A percentile compares a stretch with the other conserved stretches of the same genome.
These are phyloP conservation scores for Troglohyphantes excavatus DNA, from an alignment of 2,888 invertebrate genomes.

Conservation along the genomic window DNA sequence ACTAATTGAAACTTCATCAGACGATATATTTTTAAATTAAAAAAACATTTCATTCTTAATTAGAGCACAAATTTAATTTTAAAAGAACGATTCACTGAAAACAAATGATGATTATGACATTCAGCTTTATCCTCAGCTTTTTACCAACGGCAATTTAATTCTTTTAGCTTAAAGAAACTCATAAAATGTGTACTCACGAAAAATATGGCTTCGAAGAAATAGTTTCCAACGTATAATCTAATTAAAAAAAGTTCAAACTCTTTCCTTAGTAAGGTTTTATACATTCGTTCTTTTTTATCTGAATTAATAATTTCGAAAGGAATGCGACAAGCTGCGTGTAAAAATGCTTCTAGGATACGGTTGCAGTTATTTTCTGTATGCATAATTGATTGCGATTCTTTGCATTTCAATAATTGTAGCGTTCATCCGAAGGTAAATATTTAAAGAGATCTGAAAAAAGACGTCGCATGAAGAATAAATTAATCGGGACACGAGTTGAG, in stretches of 20 bases:
- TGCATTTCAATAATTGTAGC: constrained; percentile 23
- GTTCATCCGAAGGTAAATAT: constrained; percentile 28
- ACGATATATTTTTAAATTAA: background rate
- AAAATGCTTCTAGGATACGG: background rate
- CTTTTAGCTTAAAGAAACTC: background rate
- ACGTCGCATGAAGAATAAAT: constrained; percentile 11
- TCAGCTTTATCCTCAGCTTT: background rate
- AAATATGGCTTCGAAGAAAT: background rate
- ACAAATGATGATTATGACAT: constrained; percentile 26
- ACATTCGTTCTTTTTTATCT: background rate
- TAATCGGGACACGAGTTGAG: background rate
- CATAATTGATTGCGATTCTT: constrained; percentile 22
- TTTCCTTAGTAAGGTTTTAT: background rate
- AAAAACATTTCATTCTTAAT: background rate
- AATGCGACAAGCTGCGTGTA: background rate
- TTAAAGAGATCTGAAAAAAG: constrained; percentile 28
- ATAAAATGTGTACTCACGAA: background rate
- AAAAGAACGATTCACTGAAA: constrained; percentile 18
- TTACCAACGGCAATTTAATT: background rate
- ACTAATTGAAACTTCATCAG: background rate
- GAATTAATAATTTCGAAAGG: constrained; percentile 17
- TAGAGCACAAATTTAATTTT: constrained; percentile 64
- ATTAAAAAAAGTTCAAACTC: background rate
- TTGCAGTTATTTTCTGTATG: background rate
- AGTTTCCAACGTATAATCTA: background rate